These are phyloP conservation scores for Auanema freiburgensis DNA, from an alignment of 2,888 invertebrate species.

Conservation along the genomic window DNA sequence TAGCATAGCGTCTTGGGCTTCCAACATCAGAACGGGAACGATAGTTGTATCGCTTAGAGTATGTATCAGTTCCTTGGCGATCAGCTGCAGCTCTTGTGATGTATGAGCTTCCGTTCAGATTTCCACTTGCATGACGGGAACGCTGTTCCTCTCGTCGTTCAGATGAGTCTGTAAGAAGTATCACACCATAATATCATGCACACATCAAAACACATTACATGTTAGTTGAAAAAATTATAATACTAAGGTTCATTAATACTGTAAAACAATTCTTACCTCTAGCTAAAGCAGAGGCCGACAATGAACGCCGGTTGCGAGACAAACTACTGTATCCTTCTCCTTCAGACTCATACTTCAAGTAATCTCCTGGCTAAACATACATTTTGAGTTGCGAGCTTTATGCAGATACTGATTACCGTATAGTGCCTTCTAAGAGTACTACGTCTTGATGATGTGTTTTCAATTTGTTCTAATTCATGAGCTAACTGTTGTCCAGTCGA, in stretches of 20 bases:
- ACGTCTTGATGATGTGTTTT: constrained; percentile 50
- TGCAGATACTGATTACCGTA: constrained; percentile 45
- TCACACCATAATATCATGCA: no score
- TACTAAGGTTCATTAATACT: no score
- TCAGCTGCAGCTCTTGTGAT: constrained; percentile 50
- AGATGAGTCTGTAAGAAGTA: constrained; percentile 16
- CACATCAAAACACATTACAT: no score
- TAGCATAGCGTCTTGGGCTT: constrained; percentile 59
- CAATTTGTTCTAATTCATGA: constrained; percentile 61
- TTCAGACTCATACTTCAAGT: constrained; percentile 62
- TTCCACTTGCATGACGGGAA: constrained; percentile 54
- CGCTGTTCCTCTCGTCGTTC: constrained; percentile 24
- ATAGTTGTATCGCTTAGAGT: constrained; percentile 62
- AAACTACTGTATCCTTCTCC: constrained; percentile 59
- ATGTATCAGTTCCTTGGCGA: constrained; percentile 47
- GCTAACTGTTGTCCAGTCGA: constrained; percentile 62
- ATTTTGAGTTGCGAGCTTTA: not conserved
- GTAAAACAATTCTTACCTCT: constrained; percentile 57
- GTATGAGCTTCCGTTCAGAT: constrained; percentile 44
- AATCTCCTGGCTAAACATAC: constrained; percentile 58
- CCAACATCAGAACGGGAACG: constrained; percentile 61
- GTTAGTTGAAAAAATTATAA: not conserved
- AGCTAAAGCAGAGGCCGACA: constrained; percentile 62
- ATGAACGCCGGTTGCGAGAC: constrained; percentile 55
- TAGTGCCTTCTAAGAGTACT: constrained; percentile 63